phyloP scores from a whole-genome alignment of 2,113 vertebrate genomes.

The Phrynosoma blainvillii region DNA sequence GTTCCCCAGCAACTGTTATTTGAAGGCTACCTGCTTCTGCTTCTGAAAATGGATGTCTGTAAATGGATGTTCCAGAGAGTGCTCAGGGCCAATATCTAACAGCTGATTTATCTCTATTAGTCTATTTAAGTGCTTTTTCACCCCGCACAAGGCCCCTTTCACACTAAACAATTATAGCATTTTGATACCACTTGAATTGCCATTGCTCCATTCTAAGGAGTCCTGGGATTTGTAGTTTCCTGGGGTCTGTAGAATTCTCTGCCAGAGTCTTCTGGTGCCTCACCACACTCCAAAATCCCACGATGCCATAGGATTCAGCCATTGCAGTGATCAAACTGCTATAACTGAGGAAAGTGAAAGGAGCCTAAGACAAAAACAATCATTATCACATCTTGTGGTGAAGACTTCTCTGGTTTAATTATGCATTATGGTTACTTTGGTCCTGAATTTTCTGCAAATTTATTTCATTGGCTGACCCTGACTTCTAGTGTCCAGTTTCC shows the following conservation, averaged over 20 bases:
- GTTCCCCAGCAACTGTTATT: background rate
- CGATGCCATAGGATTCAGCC: no score
- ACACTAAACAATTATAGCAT: no score
- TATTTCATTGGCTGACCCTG: background rate
- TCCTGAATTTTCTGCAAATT: background rate
- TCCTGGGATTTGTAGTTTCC: no score
- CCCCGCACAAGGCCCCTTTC: background rate
- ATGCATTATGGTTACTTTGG: background rate
- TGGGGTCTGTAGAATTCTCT: no score
- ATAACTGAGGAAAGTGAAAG: no score
- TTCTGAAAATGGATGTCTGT: background rate
- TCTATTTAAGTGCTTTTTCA: background rate
- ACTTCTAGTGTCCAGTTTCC: background rate
- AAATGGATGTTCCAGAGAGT: background rate
- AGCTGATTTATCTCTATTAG: no score
- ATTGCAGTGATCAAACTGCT: no score
- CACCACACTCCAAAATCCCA: no score
- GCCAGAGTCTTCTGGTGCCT: no score
- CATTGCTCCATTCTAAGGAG: no score
- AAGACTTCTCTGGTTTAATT: background rate
- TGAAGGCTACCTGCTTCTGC: background rate
- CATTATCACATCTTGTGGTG: background rate
- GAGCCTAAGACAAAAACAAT: background rate
- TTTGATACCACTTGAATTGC: no score
- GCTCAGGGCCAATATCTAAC: background rate